Conservation (phyloP, 1,140 invertebrate species). For the Drosophila sucinea region DNA sequence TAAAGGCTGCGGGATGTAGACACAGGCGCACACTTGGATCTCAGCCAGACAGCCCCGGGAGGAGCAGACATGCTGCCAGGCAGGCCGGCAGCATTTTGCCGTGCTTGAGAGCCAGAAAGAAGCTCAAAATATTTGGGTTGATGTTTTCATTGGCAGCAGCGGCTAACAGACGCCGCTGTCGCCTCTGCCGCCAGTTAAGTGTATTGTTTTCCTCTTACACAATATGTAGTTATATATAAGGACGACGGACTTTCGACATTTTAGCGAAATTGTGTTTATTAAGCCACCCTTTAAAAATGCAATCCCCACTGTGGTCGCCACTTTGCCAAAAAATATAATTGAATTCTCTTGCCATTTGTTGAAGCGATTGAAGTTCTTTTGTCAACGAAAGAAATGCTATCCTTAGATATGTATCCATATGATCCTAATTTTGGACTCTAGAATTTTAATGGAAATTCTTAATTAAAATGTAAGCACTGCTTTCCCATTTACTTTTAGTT, state of each 20-base stretch:
- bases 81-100: background rate
- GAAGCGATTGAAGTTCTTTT: conserved; percentile 8
- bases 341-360: background rate
- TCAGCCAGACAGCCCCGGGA: conserved; percentile 15
- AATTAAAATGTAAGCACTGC: background rate
- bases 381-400: background rate
- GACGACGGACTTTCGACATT: conserved; percentile 19
- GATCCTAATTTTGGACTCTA: background rate
- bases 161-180: conserved; percentile 34
- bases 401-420: background rate
- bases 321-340: conserved; percentile 11
- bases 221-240: conserved; percentile 10
- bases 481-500: background rate
- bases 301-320: conserved; percentile 10
- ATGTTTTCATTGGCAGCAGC: conserved; percentile 54
- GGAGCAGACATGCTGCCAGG: conserved; percentile 17
- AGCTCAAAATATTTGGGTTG: conserved; percentile 60
- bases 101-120: conserved; percentile 34
- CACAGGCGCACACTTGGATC: conserved; percentile 26
- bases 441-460: conserved; percentile 9
- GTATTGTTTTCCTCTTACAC: conserved; percentile 40
- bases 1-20: conserved; percentile 43
- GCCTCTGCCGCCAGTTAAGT: conserved; percentile 29
- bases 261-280: conserved; percentile 23
- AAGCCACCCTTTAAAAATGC: conserved; percentile 14